Base-by-base conservation (phyloP, 2,888 invertebrate genomes). In the Drosophila flavopinicola region DNA sequence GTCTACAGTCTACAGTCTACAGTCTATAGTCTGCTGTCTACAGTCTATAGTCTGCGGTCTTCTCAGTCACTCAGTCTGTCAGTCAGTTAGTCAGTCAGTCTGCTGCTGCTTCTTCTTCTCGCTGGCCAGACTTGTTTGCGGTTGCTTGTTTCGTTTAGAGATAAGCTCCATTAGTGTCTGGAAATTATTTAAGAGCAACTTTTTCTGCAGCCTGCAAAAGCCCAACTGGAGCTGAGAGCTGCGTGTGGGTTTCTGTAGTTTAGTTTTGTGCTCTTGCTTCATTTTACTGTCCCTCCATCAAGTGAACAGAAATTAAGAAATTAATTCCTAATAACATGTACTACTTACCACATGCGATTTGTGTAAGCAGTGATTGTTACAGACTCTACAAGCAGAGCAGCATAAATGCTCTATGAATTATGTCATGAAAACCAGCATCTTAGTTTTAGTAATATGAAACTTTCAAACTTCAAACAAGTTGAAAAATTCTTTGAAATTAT, bases 111-210 rank as follows among this genome's bases (percentile, higher is more conserved):
- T 25, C 41, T 24, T 33, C n/a, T 37, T 20, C 44, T 20, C 27
- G 58, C 48, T 51, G 47, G 66, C 56, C 59, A 68, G 65, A 77
- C 80, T 85, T 86, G 86, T 79, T 80, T 83, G 77, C 89, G 70
- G 88, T 88, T 88, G 87, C 88, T 88, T 83, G 87, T 87, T 87
- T 88, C 87, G 87, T 88, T 88, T 88, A 88, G 75, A 84, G 90
- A 90, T 90, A 90, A 90, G 88, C 89, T 90, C 90, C 90, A 90
- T 90, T 90, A 90, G 90, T 89, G 89, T 89, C 90, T 90, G 83
- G 54, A 80, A 85, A 76, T 87, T 82, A 89, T 89, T 89, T 90
- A 90, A 89, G 90, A 90, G 87, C 75, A 42, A 48, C 51, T 56
- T 47, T 45, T 51, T n/a, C n/a, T 48, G 44, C 42, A 38, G 38